Conservation (phyloP, 1,140 invertebrate species). For the Macrosteles quadrilineatus region DNA sequence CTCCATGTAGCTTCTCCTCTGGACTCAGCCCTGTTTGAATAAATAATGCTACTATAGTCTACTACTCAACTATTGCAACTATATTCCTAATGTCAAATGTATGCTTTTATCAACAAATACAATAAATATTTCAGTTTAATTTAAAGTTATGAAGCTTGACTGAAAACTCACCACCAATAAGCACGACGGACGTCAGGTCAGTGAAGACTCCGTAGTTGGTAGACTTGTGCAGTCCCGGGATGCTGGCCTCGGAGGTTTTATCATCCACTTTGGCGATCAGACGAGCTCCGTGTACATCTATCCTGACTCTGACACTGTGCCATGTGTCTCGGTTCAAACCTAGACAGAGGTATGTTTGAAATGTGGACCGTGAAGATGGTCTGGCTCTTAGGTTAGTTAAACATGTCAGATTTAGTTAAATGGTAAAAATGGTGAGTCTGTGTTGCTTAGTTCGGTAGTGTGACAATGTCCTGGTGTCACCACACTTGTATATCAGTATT, state of each 20-base stretch:
- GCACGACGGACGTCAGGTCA: constrained; percentile 81
- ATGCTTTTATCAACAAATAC: too few species aligned
- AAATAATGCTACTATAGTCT: neutral
- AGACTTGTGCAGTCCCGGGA: constrained; percentile 76
- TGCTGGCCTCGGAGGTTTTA: constrained; percentile 71
- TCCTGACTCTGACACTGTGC: constrained; percentile 82
- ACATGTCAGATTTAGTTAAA: neutral
- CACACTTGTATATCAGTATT: too few species aligned
- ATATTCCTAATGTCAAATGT: too few species aligned
- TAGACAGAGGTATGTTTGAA: too few species aligned
- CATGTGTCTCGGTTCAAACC: constrained; percentile 84
- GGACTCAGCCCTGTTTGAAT: constrained; percentile 72
- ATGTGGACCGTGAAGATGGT: constrained; percentile 42
- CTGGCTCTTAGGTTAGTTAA: constrained; percentile 35
- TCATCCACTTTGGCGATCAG: constrained; percentile 81
- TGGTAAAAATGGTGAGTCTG: too few species aligned
- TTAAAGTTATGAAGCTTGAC: too few species aligned
- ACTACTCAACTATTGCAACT: too few species aligned
- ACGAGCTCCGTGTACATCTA: constrained; percentile 78
- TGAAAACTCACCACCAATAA: constrained; percentile 82
- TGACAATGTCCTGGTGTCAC: too few species aligned
- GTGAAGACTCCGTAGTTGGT: constrained; percentile 81
- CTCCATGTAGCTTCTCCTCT: constrained; percentile 79
- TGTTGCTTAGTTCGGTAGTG: too few species aligned
- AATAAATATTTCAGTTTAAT: too few species aligned